phyloP scores from a whole-genome alignment of 2,888 invertebrate genomes.

The Choristoneura rosaceana region DNA sequence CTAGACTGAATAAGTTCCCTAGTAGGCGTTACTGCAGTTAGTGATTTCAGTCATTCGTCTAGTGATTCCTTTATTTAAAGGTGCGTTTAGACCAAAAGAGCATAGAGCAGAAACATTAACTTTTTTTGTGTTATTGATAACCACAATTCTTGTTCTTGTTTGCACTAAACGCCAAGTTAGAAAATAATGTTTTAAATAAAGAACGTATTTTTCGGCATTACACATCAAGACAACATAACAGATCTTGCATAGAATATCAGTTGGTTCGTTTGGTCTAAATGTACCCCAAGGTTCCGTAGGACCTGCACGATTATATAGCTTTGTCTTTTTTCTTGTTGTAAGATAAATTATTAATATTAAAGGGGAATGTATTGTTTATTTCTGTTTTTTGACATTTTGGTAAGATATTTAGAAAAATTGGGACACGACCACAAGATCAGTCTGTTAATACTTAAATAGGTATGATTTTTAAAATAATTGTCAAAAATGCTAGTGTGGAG shows the following conservation, averaged over 20 bases:
- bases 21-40: slow-evolving; percentile 61
- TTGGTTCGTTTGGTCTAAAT: no score
- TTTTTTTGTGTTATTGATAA: no score
- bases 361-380: slow-evolving; percentile 68
- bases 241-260: no score
- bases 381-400: slow-evolving; percentile 59
- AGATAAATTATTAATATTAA: slow-evolving; percentile 69
- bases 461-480: slow-evolving; percentile 55
- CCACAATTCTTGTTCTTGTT: no score
- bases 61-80: slow-evolving; percentile 66
- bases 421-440: slow-evolving; percentile 70
- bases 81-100: no score
- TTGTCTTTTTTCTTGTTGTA: slow-evolving; percentile 67
- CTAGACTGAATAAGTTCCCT: slow-evolving; percentile 81
- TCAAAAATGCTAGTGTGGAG: slow-evolving; percentile 66
- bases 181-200: no score
- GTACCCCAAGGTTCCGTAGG: slow-evolving; percentile 54
- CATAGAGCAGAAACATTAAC: no score
- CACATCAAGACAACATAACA: no score
- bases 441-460: slow-evolving; percentile 54
- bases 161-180: no score
- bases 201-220: no score
- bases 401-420: slow-evolving; percentile 20
- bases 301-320: slow-evolving; percentile 54
- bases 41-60: slow-evolving; percentile 51